Base-by-base conservation (phyloP, 2,888 invertebrate genomes). In the Amphiduros pacificus region DNA sequence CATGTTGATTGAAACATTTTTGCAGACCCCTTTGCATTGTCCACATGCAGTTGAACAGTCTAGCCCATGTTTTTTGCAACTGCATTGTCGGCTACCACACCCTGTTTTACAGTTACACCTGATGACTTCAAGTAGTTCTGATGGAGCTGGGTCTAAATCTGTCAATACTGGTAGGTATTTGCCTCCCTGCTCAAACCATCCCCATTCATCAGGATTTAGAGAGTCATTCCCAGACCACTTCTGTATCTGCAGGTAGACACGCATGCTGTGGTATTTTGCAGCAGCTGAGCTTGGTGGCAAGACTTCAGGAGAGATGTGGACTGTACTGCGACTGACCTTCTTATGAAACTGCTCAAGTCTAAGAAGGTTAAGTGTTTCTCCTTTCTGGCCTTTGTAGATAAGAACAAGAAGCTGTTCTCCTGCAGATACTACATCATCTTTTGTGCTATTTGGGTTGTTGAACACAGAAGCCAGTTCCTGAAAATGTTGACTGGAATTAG, bases 221-320 rank as follows among this genome's bases (percentile, higher is more conserved):
- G 17, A 17, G 3, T 44, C 29, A 11, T 50, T 49, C 2, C 65
- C 54, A 6, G 44, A 64, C 72, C 70, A 71, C n/a, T 40, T n/a
- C 55, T 69, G 67, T 9, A 68, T 61, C 63, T 72, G 73, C 26
- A 50, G 52, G 60, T 68, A 71, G 11, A 63, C 66, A 29, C 72
- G 31, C 2, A 60, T 17, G 48, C 56, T 53, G 60, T 74, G 72
- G 24, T 62, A 64, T 24, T 55, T 60, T 9, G 69, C 64, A 28
- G 73, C 64, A 52, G 60, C 63, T 50, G 67, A 50, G 22, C 73
- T 71, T 32, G 73, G 71, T 26, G 72, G 73, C 4, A 71, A 32
- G 17, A 53, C 58, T 6, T 70, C 61, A 5, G 65, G 60, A 20
- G 71, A 60, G 1, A 71, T 61, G 61, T n/a, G 44, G 32, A 55